These are phyloP conservation scores for Anoplopoma fimbria DNA, from an alignment of 2,113 vertebrate genomes.

Conservation along the genomic window DNA sequence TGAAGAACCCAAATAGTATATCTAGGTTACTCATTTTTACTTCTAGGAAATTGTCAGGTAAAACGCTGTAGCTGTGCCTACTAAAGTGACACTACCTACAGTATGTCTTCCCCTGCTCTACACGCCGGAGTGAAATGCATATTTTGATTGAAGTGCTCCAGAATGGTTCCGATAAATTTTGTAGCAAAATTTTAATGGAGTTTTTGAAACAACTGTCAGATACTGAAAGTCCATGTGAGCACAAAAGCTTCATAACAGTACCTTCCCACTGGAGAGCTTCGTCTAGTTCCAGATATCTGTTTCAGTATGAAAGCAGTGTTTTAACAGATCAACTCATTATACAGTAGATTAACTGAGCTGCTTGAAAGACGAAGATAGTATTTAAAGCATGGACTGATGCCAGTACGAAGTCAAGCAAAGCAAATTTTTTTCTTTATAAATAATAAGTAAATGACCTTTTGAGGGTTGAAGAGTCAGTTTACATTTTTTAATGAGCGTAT, in stretches of 20 bases:
- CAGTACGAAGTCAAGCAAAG: slow-evolving; percentile 27
- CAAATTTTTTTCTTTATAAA: neutral
- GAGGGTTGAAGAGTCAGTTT: neutral
- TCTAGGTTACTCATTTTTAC: slow-evolving; percentile 1
- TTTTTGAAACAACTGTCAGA: slow-evolving; percentile 27
- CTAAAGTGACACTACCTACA: slow-evolving; percentile 22
- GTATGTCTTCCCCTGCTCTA: slow-evolving; percentile 4
- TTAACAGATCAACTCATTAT: slow-evolving; percentile 11
- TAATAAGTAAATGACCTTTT: neutral
- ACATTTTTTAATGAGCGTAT: slow-evolving; percentile 27
- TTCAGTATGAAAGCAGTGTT: neutral
- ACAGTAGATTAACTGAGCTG: neutral
- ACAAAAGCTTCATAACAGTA: slow-evolving; percentile 10
- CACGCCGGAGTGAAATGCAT: slow-evolving; percentile 21
- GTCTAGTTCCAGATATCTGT: slow-evolving; percentile 3
- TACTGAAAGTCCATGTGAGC: neutral
- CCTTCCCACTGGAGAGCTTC: neutral
- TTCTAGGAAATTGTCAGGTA: neutral
- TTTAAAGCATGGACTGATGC: slow-evolving; percentile 19
- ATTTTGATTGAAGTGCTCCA: slow-evolving; percentile 43
- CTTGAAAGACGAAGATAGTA: slow-evolving; percentile 23
- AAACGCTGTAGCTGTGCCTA: slow-evolving; percentile 4
- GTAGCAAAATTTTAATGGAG: slow-evolving; percentile 29
- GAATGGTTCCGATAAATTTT: slow-evolving; percentile 37
- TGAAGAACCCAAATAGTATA: neutral